These are phyloP conservation scores for Mormyrus proboscirostris DNA, from an alignment of 2,797 vertebrate genomes.

Conservation along the genomic window DNA sequence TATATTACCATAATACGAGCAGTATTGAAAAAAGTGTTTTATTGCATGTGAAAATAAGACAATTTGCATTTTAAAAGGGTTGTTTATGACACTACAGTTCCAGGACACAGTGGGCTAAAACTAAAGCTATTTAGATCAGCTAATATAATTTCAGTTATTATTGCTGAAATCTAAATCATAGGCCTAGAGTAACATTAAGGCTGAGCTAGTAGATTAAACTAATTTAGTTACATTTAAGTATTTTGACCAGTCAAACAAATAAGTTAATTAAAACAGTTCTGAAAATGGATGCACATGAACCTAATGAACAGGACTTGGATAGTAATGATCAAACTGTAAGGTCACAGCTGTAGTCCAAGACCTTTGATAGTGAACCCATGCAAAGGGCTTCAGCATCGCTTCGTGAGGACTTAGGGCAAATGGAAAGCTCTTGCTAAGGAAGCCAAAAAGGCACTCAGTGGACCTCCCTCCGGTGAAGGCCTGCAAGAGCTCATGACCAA, in stretches of 20 bases:
- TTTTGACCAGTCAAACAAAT: not conserved
- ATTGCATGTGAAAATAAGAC: not conserved
- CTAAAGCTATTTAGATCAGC: not conserved
- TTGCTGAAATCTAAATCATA: not conserved
- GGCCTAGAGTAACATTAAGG: not conserved
- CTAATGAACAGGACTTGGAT: not conserved
- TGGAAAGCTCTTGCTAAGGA: not conserved
- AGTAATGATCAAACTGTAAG: not conserved
- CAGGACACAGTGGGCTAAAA: not conserved
- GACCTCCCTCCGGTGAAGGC: not conserved
- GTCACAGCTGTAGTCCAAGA: not conserved
- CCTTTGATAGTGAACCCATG: not conserved
- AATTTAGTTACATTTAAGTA: not conserved
- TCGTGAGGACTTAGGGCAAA: not conserved
- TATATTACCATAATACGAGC: not conserved
- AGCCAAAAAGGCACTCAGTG: not conserved
- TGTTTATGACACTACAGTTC: not conserved
- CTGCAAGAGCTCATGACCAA: not conserved
- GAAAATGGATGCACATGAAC: not conserved
- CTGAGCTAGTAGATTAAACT: not conserved
- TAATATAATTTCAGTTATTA: not conserved
- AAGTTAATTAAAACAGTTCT: not conserved
- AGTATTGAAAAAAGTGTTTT: not conserved
- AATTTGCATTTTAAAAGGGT: not conserved
- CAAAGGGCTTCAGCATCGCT: not conserved